Conservation (phyloP, 2,888 invertebrate species). For the Sarcophaga subvicina region DNA sequence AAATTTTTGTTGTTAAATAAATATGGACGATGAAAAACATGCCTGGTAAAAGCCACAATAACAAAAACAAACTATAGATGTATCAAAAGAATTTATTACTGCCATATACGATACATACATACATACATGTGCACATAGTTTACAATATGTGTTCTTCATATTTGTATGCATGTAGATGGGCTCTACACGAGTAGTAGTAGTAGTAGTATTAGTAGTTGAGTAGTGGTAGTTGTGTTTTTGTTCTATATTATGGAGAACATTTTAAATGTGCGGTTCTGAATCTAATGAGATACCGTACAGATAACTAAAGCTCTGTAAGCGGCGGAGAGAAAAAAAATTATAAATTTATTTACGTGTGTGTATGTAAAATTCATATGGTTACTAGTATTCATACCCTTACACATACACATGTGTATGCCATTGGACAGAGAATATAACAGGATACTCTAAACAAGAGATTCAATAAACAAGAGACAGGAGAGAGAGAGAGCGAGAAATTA, state of each 20-base stretch:
- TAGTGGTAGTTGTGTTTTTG: background rate
- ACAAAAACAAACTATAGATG: constrained; percentile 13
- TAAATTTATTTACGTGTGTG: background rate
- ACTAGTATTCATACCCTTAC: background rate
- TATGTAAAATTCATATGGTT: background rate
- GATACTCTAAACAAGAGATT: background rate
- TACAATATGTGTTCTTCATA: no score
- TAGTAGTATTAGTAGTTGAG: no score
- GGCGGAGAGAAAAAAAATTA: background rate
- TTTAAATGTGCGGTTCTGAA: constrained; percentile 26
- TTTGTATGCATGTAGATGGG: no score
- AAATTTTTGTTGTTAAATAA: background rate
- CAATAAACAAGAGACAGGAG: background rate
- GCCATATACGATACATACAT: background rate
- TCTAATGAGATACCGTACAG: constrained; percentile 33
- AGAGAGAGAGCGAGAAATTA: no score
- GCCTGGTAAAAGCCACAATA: constrained; percentile 4
- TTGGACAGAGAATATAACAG: constrained; percentile 10
- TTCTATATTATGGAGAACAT: constrained; percentile 20
- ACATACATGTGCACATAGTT: background rate
- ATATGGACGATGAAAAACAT: constrained; percentile 21
- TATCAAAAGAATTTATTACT: constrained; percentile 15
- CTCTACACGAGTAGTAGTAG: no score
- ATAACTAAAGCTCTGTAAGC: constrained; percentile 11
- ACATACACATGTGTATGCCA: background rate